Conservation (phyloP, 2,888 invertebrate genomes). For the Drosophila hamatofila region DNA sequence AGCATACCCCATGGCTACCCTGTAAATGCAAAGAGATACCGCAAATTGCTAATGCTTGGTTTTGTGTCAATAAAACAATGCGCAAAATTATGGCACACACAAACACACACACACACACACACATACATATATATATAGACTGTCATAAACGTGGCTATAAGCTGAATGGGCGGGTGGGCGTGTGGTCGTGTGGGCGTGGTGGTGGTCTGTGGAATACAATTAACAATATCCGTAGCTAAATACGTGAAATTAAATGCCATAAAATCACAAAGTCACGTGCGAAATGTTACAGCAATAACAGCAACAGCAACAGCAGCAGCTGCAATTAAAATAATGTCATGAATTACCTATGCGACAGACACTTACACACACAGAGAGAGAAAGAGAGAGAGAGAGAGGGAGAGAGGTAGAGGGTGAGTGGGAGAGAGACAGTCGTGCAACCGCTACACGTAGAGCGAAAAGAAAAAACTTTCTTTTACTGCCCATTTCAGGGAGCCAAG, state of each 20-base stretch:
- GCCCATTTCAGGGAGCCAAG: constrained; percentile 54
- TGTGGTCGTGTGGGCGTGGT: not conserved
- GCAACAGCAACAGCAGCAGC: constrained; percentile 49
- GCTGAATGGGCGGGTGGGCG: not conserved
- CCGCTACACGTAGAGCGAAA: constrained; percentile 37
- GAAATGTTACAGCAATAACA: constrained; percentile 66
- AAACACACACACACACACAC: not conserved
- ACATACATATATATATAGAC: constrained; percentile 23
- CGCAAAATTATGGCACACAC: constrained; percentile 21
- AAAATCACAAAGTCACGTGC: constrained; percentile 83
- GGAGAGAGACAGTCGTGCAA: constrained; percentile 7
- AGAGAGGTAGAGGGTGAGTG: not conserved
- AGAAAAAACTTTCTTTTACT: constrained; percentile 65
- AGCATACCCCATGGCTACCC: constrained; percentile 3
- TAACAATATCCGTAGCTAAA: constrained; percentile 80
- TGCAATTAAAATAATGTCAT: constrained; percentile 80
- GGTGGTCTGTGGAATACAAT: constrained; percentile 58
- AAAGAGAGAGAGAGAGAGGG: not conserved
- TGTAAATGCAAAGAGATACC: constrained; percentile 9
- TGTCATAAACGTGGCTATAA: constrained; percentile 47
- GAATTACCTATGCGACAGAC: constrained; percentile 64
- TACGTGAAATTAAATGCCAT: constrained; percentile 83
- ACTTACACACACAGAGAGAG: constrained; percentile 10
- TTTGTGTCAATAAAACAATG: constrained; percentile 56
- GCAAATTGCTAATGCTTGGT: constrained; percentile 44